These are phyloP conservation scores for Hypotaenidia okinawae DNA, from an alignment of 2,797 vertebrate species.

Conservation along the genomic window DNA sequence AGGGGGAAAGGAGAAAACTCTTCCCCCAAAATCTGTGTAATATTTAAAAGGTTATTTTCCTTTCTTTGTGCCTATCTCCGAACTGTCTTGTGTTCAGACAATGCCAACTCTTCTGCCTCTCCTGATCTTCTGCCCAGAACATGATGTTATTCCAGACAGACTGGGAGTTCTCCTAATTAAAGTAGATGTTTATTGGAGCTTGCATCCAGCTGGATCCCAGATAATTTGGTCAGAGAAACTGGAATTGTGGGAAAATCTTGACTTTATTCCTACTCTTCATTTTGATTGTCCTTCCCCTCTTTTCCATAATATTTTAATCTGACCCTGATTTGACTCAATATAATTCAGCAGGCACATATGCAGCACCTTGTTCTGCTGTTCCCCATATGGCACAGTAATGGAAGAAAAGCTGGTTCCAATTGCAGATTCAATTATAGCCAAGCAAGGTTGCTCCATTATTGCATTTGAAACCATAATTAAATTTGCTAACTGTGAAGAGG, in stretches of 20 bases:
- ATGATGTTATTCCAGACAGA: background rate
- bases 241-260: background rate
- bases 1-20: background rate
- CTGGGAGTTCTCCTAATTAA: conserved; percentile 26
- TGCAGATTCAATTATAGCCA: conserved; percentile 73
- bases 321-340: conserved; percentile 25
- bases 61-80: background rate
- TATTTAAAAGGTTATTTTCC: background rate
- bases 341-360: conserved; percentile 57
- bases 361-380: conserved; percentile 63
- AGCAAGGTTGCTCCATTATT: conserved; percentile 76
- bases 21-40: background rate
- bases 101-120: background rate
- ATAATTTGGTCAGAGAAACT: background rate
- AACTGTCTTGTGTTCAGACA: background rate
- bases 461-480: conserved; percentile 76
- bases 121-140: background rate
- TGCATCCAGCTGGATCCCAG: background rate
- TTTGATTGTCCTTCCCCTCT: background rate
- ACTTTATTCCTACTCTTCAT: background rate
- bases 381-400: conserved; percentile 70
- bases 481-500: conserved; percentile 64
- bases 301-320: background rate
- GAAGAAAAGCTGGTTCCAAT: conserved; percentile 68
- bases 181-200: background rate